phyloP scores from a whole-genome alignment of 2,797 vertebrate genomes.

The Malurus leucopterus region DNA sequence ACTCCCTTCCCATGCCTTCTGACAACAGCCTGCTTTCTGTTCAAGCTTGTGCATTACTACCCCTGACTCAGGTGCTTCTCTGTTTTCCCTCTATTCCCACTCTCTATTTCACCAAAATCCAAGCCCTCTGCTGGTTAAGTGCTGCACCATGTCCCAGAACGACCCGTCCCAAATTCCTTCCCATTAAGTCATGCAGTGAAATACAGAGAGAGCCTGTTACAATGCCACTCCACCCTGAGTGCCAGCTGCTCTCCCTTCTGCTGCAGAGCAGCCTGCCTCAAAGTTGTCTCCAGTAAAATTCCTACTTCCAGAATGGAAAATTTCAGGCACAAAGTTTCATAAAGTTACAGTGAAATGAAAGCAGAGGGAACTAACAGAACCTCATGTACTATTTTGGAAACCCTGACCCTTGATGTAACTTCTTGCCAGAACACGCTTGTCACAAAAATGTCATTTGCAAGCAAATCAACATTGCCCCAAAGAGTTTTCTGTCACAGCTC shows the following conservation, averaged over 20 bases:
- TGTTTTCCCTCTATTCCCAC: neutral
- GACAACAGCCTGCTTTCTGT: neutral
- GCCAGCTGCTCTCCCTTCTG: neutral
- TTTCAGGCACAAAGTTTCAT: neutral
- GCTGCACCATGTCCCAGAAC: neutral
- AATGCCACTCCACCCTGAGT: neutral
- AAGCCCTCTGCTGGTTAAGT: neutral
- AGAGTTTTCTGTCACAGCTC: neutral
- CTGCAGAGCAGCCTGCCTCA: neutral
- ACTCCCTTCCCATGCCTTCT: neutral
- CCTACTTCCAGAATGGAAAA: conserved; percentile 21
- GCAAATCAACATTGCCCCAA: neutral
- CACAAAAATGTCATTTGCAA: neutral
- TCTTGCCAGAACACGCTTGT: neutral
- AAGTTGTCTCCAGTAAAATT: conserved; percentile 1
- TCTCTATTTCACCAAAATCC: neutral
- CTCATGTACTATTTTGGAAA: neutral
- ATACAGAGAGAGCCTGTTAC: conserved; percentile 8
- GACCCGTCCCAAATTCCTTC: conserved; percentile 10
- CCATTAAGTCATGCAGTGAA: neutral
- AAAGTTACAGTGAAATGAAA: conserved; percentile 18
- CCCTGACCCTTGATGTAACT: neutral
- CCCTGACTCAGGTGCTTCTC: neutral
- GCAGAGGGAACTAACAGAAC: conserved; percentile 1
- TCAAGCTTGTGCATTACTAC: neutral